Base-by-base conservation (phyloP, 2,888 invertebrate species). In the Eremobia ochroleuca region DNA sequence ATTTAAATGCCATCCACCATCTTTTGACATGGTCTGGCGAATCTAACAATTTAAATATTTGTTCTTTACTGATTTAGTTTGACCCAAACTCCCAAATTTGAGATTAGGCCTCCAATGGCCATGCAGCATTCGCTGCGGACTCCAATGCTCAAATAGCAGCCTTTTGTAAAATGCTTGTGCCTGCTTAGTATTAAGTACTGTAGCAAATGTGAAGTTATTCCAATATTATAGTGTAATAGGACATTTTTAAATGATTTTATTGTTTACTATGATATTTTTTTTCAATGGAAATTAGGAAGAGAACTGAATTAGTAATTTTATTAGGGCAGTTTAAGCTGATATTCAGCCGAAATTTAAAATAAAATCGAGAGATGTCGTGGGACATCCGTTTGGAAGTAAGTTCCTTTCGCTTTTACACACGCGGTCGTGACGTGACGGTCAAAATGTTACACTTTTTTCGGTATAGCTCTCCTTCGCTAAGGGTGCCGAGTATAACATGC, bases 131-230 rank as follows among this genome's bases (percentile, higher is more conserved):
- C 0, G 73, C 61, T 74, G 85, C 46, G 13, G 15, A 69, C 55
- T 74, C 13, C 64, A 83, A 90, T 92, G 95, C 94, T 95, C 94
- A 94, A 94, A 90, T 77, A 40, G 76, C 83, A 90, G 92, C 93
- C 94, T 95, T 94, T 91, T 93, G 92, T 93, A 93, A 90, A 93
- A 94, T 93, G 96, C 96, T 95, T 96, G 96, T 96, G 96, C 95
- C 95, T 95, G 93, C 91, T 90, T 92, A 92, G 86, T 85, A 59
- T 73, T 92, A 91, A 73, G 61, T 70, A 77, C 43, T 77, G 81
- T 82, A 87, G 85, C 71, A 85, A 88, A 85, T 89, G 86, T 83
- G 55, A 76, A 71, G 34, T 73, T 76, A 68, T 81, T 79, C 66
- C 68, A 76, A 83, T 73, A 81, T 73, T 73, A 43, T 87, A 85